These are phyloP conservation scores for Patella ulyssiponensis DNA, from an alignment of 2,888 invertebrate genomes.

Conservation along the genomic window DNA sequence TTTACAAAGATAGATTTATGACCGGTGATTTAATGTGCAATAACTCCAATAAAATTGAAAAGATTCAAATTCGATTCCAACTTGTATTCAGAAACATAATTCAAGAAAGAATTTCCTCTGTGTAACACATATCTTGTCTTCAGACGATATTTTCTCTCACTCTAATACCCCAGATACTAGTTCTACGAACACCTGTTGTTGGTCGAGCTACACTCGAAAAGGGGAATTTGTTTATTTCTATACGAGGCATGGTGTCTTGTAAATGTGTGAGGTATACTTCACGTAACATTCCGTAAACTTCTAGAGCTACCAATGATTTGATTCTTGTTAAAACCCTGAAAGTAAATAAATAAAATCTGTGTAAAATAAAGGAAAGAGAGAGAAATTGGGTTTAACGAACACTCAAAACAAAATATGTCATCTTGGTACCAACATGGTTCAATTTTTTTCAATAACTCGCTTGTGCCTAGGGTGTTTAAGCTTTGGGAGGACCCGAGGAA, in stretches of 20 bases:
- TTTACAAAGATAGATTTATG: too few relatives aligned
- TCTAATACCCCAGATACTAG: slow-evolving; percentile 90
- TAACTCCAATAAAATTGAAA: too few relatives aligned
- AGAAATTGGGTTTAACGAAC: background rate
- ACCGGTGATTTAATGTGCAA: too few relatives aligned
- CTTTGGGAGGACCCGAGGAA: background rate
- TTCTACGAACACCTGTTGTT: slow-evolving; percentile 88
- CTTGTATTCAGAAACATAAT: too few relatives aligned
- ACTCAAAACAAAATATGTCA: too few relatives aligned
- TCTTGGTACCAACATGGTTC: too few relatives aligned
- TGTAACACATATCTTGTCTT: too few relatives aligned
- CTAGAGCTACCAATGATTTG: slow-evolving; percentile 80
- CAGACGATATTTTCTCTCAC: slow-evolving; percentile 57
- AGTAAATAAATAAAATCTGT: slow-evolving; percentile 18
- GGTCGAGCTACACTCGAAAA: slow-evolving; percentile 89
- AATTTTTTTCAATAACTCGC: too few relatives aligned
- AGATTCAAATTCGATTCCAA: too few relatives aligned
- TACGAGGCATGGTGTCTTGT: slow-evolving; percentile 76
- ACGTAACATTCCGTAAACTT: slow-evolving; percentile 86
- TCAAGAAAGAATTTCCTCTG: too few relatives aligned
- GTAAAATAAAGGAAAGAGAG: too few relatives aligned
- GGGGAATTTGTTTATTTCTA: slow-evolving; percentile 80
- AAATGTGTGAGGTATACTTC: slow-evolving; percentile 76
- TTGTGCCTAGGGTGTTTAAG: slow-evolving; percentile 16
- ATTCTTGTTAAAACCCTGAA: slow-evolving; percentile 73